Base-by-base conservation (phyloP, 2,113 vertebrate genomes). In the Platycercus adscitus region DNA sequence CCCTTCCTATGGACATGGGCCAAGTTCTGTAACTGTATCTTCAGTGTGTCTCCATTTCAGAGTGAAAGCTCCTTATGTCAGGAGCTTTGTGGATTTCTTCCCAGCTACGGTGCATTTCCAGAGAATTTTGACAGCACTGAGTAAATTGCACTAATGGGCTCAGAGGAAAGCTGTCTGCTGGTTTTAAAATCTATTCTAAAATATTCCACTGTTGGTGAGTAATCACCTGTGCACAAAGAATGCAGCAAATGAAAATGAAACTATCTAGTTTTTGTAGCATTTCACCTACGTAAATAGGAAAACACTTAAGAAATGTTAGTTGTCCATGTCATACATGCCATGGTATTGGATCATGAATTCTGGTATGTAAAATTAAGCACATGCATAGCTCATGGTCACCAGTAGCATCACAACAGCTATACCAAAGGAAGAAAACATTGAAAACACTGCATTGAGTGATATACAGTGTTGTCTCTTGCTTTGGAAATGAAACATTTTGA, bases 51-150 rank as follows among this genome's bases (percentile, higher is more conserved):
- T 94, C 64, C 64, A 26, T 88, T 86, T 69, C 82, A 58, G 37
- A 68, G 63, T 3, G 39, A 88, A 93, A 86, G 58, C 71, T 91
- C 70, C 90, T 91, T 85, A 60, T 82, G 79, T 82, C 88, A 79
- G 92, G 68, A 92, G 41, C 76, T 86, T 65, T 90, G 79, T 52
- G 71, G 26, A 49, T 96, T 88, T 90, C 68, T 81, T 86, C 50
- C 60, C 53, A 77, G 53, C n/a, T 83, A n/a, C 58, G 63, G 44
- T 83, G 49, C 4, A 0, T 79, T 91, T 92, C 21, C 66, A 91
- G 85, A 53, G 47, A 15, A 49, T 95, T 91, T 44, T 95, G 93
- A 79, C 85, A 85, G 61, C 65, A 44, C 44, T 61, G 88, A 60
- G 70, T 82, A 85, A 88, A 83, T 58, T 81, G 88, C 15, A 17